Percentiles rank a stretch among this genome's conserved stretches.
phyloP scores from a whole-genome alignment of 2,113 vertebrate genomes.

The Nycticorax nycticorax region DNA sequence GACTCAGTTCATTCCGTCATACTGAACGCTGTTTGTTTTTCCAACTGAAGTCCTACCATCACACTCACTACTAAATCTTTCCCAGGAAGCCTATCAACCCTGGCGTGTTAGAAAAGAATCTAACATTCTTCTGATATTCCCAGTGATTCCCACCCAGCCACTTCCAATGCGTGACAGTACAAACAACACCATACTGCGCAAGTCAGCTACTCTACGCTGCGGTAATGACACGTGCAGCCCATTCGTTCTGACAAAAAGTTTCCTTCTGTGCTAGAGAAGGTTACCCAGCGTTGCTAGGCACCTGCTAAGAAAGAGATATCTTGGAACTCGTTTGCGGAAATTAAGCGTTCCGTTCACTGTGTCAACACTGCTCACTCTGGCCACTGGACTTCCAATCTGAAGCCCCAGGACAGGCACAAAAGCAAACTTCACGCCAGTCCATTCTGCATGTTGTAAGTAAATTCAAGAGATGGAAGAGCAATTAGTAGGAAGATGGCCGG shows the following conservation, averaged over 20 bases:
- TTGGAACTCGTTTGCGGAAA: not conserved
- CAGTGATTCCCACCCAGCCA: not conserved
- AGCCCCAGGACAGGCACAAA: not conserved
- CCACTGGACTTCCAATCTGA: not conserved
- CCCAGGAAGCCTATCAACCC: not conserved
- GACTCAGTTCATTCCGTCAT: not conserved
- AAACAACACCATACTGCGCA: not conserved
- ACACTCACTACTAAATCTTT: not conserved
- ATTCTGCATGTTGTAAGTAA: not conserved
- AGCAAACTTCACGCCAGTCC: not conserved
- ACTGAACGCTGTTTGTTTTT: not conserved
- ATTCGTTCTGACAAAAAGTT: not conserved
- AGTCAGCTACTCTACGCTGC: too few relatives aligned
- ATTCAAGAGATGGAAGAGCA: not conserved
- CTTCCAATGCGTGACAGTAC: not conserved
- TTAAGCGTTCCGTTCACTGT: not conserved
- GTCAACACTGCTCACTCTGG: not conserved
- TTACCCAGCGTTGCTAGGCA: not conserved
- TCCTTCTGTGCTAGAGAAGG: not conserved
- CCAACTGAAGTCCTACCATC: not conserved
- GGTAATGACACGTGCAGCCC: not conserved
- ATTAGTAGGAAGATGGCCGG: not conserved
- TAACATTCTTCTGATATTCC: not conserved
- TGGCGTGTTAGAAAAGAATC: not conserved
- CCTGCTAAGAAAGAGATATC: not conserved